Evolutionary conservation across 2,888 invertebrate genomes (phyloP), one percentile per base, ranked within the genome.

Genomic region (Melitaea athalia): DNA sequence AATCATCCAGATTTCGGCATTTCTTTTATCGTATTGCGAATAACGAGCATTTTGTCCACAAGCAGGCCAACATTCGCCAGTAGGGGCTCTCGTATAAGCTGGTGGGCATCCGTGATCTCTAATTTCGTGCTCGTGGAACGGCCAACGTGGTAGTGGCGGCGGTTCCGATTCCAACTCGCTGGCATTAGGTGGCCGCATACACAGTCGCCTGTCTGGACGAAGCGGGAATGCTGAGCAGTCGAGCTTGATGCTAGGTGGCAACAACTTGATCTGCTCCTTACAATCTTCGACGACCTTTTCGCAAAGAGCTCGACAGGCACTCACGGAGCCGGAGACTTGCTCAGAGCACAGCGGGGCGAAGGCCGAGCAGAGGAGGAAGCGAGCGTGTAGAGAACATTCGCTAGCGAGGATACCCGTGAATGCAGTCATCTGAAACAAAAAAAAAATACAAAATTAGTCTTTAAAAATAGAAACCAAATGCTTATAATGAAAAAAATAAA

Each of bases 321-420:
- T 96, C 72, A 98, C 97, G 52, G 97, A 96, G 77, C 96, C 96
- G 38, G 96, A 95, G 73, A 97, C 96, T 85, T 97, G 96, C 81
- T 96, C 96, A 43, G 97, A 97, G 88, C 98, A 98, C 85, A 98
- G 96, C 49, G 98, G 98, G 11, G 97, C 96, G 87, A 97, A 97
- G 64, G 98, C 96, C 15, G 98, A 97, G 91, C 98, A 98, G 71
- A 98, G 94, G 82, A 98, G 96, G 87, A 98, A 96, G 76, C 96
- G 94, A 53, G 97, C 94, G 81, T 97, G 96, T 68, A 94, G 93
- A 5, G 97, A 97, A 84, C 98, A 98, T 63, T 96, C 95, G 80
- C 95, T 95, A 75, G 96, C 94, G 65, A 98, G 94, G 70, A 98
- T 92, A 0, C 95, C 95, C 80, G 95, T 92, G 86, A 96, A 95